Conservation (phyloP, 2,888 invertebrate genomes). For the Apamea sordens region DNA sequence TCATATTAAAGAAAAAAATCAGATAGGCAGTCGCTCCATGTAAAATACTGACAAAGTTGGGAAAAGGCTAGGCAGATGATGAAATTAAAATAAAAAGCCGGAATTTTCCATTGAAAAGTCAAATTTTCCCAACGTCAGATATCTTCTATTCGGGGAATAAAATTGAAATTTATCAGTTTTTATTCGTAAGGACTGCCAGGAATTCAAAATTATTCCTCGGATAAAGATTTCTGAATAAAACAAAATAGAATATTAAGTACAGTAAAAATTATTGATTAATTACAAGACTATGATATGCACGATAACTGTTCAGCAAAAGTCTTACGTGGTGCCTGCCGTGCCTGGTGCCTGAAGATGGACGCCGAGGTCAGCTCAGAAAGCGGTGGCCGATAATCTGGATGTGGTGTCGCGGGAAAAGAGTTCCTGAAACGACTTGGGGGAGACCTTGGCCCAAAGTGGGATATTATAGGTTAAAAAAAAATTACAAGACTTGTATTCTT, state of each 20-base stretch:
- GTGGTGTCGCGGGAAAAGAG: no score
- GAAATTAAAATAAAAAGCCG: not conserved
- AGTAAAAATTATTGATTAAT: no score
- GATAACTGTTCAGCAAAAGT: no score
- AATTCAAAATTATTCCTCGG: not conserved
- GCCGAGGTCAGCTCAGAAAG: no score
- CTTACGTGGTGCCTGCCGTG: no score
- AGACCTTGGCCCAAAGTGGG: no score
- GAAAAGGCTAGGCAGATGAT: not conserved
- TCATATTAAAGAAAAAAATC: not conserved
- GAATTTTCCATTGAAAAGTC: not conserved
- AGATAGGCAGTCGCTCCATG: not conserved
- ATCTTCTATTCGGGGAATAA: not conserved
- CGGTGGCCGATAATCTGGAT: no score
- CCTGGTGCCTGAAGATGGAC: no score
- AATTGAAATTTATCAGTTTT: not conserved
- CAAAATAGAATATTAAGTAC: not conserved
- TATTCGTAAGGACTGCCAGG: not conserved
- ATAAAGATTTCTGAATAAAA: not conserved
- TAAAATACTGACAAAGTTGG: not conserved
- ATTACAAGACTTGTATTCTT: not conserved
- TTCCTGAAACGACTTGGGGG: no score
- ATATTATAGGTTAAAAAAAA: no score
- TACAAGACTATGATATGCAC: no score
- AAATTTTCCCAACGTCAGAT: not conserved